Evolutionary conservation across 2,888 invertebrate genomes (phyloP).

Genomic region (Drosophila quinaria): DNA sequence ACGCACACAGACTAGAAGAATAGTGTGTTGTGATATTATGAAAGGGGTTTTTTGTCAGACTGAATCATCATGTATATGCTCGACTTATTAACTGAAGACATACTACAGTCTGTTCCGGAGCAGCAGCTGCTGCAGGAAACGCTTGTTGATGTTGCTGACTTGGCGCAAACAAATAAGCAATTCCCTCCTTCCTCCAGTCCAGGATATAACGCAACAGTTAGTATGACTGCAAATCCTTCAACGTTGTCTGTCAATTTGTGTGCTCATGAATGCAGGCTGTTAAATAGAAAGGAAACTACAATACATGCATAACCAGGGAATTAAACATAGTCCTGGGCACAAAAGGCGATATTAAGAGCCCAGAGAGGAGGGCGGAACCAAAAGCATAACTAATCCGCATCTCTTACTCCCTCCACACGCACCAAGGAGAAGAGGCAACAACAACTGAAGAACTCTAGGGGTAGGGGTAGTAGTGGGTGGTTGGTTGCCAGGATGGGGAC

Average conservation of each 20-base stretch:
- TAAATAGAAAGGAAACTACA: conserved; percentile 72
- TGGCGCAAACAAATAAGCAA: conserved; percentile 51
- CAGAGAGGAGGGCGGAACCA: conserved; percentile 40
- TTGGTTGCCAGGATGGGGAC: neutral
- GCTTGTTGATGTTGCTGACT: conserved; percentile 48
- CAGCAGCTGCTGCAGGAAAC: conserved; percentile 25
- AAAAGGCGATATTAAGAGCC: conserved; percentile 1
- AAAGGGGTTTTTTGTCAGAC: conserved; percentile 17
- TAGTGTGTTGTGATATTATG: conserved; percentile 9
- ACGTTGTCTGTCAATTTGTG: conserved; percentile 73
- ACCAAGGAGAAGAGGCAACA: conserved; percentile 6
- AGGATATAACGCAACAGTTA: conserved; percentile 53
- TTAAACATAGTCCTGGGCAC: conserved; percentile 54
- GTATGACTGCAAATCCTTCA: conserved; percentile 59
- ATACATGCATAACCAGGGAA: conserved; percentile 76
- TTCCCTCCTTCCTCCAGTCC: neutral
- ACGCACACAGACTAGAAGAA: conserved; percentile 1
- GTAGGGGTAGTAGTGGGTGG: neutral
- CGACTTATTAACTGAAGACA: conserved; percentile 33
- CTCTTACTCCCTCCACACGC: conserved; percentile 40
- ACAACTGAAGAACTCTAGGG: neutral
- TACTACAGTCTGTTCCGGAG: conserved; percentile 2
- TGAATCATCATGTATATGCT: conserved; percentile 3
- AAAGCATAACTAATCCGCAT: conserved; percentile 78
- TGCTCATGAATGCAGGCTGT: conserved; percentile 72